Conservation (phyloP, 1,140 invertebrate genomes). For the Drosophila subpulchrella region DNA sequence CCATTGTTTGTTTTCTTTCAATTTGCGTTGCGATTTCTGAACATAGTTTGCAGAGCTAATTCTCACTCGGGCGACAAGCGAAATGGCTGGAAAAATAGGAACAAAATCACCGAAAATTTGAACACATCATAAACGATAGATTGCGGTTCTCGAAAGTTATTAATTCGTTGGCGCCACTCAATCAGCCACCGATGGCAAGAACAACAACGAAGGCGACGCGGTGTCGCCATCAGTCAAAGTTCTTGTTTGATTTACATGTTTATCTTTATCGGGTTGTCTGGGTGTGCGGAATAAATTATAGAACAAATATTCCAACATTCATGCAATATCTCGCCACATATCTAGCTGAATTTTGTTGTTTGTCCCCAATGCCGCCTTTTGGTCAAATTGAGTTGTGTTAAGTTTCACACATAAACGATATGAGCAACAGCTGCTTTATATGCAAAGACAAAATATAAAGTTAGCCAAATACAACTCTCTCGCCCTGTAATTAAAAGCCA, state of each 20-base stretch:
- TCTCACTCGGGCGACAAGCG: conserved; percentile 31
- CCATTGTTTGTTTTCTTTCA: conserved; percentile 47
- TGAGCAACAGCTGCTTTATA: conserved; percentile 45
- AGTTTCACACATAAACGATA: conserved; percentile 74
- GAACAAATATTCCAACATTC: conserved; percentile 47
- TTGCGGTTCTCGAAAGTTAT: conserved; percentile 44
- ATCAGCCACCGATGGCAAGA: conserved; percentile 49
- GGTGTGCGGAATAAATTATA: conserved; percentile 67
- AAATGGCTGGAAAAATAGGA: not conserved
- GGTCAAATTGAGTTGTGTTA: conserved; percentile 75
- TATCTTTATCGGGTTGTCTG: conserved; percentile 51
- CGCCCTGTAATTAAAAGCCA: conserved; percentile 67
- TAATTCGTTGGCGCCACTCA: conserved; percentile 75
- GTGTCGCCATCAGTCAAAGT: conserved; percentile 80
- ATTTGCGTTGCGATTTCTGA: conserved; percentile 31
- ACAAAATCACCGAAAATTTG: conserved; percentile 32
- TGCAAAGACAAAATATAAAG: conserved; percentile 30
- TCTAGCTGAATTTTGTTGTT: conserved; percentile 21
- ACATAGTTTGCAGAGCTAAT: conserved; percentile 38
- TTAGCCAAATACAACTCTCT: conserved; percentile 26
- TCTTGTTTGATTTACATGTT: conserved; percentile 81
- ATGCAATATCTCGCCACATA: conserved; percentile 14
- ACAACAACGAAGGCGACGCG: conserved; percentile 53
- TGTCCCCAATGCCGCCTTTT: conserved; percentile 52
- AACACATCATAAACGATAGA: conserved; percentile 69